Evolutionary conservation across 2,888 invertebrate genomes (phyloP), one percentile per base, ranked within the genome.

Genomic region (Lissonota sp.): DNA sequence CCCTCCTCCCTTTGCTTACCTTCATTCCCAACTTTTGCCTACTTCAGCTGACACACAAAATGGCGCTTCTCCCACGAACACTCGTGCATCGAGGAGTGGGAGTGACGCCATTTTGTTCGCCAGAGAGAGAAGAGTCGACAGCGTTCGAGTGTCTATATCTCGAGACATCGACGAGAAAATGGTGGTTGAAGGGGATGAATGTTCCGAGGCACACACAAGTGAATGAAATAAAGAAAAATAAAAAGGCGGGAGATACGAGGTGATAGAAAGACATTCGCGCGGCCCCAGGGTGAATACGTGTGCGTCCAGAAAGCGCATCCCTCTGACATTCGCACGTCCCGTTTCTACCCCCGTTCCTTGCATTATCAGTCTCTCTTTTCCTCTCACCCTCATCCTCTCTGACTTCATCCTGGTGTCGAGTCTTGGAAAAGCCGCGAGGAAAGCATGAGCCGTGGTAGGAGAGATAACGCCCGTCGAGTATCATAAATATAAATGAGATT

Each of bases 401-500:
- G 4, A 8, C 12, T 51, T 62, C 4, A 16, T 39, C 40, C 57
- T 57, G 53, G 14, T 5, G 14, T 53, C 26, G 26, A 26, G 26
- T 53, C 53, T 53, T 7, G 53, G 14, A 53, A 53, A 14, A 12
- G 5, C 14, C 53, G 7, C n/a, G 14, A 49, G 6, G 49, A 49
- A 12, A 6, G 49, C 49, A 49, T n/a, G 53, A 12, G 26, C 16
- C 7, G 40, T 5, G 44, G 7, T 10, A 42, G 5, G 62, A 69
- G 51, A 26, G 75, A 63, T 79, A 85, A 78, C 64, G 72, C 76
- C 76, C 55, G 75, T 51, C 51, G 71, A 60, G 82, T 82, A 86
- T 86, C 86, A 85, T 84, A 85, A 86, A 88, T 88, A 87, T 84
- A 86, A 87, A 88, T 88, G 86, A 86, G 87, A 84, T 86, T 86